Evolutionary conservation across 2,113 vertebrate genomes (phyloP), one percentile per base, ranked within the genome.

Genomic region (Trogon surrucura): DNA sequence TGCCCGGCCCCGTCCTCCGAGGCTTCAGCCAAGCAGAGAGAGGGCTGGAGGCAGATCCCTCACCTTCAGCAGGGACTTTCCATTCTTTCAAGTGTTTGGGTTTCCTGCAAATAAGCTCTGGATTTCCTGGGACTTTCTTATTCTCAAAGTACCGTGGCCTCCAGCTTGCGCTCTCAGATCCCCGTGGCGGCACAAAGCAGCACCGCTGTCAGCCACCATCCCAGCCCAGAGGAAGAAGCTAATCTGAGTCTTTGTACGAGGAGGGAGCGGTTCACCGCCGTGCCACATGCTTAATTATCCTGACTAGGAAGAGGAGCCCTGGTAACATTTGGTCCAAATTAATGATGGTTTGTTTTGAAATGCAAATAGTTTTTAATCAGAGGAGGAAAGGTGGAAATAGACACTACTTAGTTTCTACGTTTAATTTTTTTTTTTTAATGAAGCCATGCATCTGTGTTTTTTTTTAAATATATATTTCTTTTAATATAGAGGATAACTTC

Each of bases 291-390:
- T 53, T 89, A 89, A 71, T 75, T 79, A 53, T 5, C 29, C 23
- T 2, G 19, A 41, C 78, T 71, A 57, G 58, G 80, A 79, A 88
- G 71, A 91, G 53, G 57, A 85, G 54, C 78, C 80, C 54, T 10
- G 4, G 65, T 34, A 95, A 82, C 92, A 96, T 97, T 96, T 97
- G 93, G 96, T 97, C 89, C 69, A 56, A 91, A 97, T 97, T 97
- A 97, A 85, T 44, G 47, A 65, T 60, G 30, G 78, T 96, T 97
- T 97, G 91, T 97, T 97, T 97, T 96, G 95, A 97, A 96, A 97
- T 77, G 84, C 90, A 97, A 96, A 96, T 93, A 67, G 21, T 84
- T 97, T 92, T 82, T 96, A 97, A 97, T 97, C 96, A 97, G 95
- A 95, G 36, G 80, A 88, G 84, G 67, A 94, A 96, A 96, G 96